Evolutionary conservation across 1,140 invertebrate species (phyloP).

Genomic region (Telenomus remus): DNA sequence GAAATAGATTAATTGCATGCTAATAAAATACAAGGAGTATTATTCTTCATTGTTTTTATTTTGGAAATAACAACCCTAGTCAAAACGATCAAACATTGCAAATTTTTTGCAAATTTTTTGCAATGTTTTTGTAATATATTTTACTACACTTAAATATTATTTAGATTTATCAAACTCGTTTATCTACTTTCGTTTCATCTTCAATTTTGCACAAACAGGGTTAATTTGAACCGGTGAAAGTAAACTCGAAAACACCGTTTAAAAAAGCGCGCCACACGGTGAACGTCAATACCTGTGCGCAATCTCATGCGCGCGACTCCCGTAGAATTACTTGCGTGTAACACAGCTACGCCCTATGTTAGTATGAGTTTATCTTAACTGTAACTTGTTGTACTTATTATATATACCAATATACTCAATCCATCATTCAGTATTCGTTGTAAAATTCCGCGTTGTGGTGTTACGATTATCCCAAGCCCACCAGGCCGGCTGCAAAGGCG

Average conservation of each 20-base stretch:
- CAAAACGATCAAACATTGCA: no score
- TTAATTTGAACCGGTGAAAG: no score
- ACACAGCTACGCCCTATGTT: slow-evolving; percentile 40
- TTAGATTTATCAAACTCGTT: no score
- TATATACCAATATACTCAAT: slow-evolving; percentile 15
- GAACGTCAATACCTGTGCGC: slow-evolving; percentile 58
- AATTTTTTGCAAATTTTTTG: no score
- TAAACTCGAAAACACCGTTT: not conserved
- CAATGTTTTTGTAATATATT: no score
- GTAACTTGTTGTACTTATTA: slow-evolving; percentile 32
- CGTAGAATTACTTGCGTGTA: slow-evolving; percentile 24
- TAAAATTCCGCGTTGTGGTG: slow-evolving; percentile 3
- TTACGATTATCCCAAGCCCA: not conserved
- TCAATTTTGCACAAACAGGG: no score
- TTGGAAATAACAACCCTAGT: no score
- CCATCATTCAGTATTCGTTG: slow-evolving; percentile 10
- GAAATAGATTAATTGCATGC: no score
- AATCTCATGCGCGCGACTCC: slow-evolving; percentile 41
- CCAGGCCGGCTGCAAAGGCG: not conserved
- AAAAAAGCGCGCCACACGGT: slow-evolving; percentile 44
- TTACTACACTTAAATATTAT: no score
- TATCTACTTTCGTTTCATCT: no score
- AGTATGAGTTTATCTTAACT: slow-evolving; percentile 43
- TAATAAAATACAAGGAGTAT: no score
- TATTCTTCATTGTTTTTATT: no score